Percentiles rank a stretch among this genome's conserved stretches.
Evolutionary conservation across 2,797 vertebrate species (phyloP).

Genomic region (Selene dorsalis): DNA sequence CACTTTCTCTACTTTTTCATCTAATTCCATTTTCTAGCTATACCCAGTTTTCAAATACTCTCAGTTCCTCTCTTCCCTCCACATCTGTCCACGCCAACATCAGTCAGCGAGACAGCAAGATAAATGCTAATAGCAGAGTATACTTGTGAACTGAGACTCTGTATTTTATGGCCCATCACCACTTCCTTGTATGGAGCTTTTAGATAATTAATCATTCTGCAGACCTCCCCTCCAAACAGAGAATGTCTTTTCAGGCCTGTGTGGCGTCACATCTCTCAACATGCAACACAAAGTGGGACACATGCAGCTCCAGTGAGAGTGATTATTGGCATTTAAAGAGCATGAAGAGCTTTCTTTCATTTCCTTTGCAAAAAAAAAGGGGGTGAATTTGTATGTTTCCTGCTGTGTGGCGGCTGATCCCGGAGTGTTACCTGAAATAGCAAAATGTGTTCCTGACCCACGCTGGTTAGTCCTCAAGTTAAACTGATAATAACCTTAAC

Average conservation of each 20-base stretch:
- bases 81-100: background rate
- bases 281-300: background rate
- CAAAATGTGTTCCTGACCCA: background rate
- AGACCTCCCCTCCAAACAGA: background rate
- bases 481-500: background rate
- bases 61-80: background rate
- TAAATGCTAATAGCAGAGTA: constrained; percentile 8
- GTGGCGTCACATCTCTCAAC: background rate
- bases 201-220: background rate
- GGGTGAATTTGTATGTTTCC: background rate
- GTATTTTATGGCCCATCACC: background rate
- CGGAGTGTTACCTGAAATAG: background rate
- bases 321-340: background rate
- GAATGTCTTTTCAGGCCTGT: background rate
- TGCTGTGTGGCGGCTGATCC: background rate
- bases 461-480: background rate
- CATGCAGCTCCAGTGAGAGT: background rate
- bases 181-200: background rate
- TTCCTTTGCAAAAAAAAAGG: background rate
- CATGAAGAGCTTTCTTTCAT: background rate
- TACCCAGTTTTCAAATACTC: background rate
- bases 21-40: constrained; percentile 1
- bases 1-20: background rate
- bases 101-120: constrained; percentile 12
- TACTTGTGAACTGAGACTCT: constrained; percentile 8